phyloP scores from a whole-genome alignment of 2,797 vertebrate genomes.

The Channa striata region DNA sequence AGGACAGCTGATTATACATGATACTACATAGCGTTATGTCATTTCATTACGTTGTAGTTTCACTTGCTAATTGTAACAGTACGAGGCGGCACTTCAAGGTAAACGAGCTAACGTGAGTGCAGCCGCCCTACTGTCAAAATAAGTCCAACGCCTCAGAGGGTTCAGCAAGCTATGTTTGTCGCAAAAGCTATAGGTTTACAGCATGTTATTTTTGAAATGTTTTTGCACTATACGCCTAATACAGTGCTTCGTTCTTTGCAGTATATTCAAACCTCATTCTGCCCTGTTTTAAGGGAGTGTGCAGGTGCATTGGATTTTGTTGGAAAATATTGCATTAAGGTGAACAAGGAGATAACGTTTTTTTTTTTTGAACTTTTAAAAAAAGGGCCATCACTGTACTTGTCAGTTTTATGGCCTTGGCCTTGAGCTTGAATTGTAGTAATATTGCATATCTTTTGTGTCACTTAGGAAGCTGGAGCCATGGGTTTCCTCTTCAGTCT shows the following conservation, averaged over 20 bases:
- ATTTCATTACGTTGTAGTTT: neutral
- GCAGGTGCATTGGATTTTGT: neutral
- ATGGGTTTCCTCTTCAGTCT: slow-evolving; percentile 85
- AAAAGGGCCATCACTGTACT: neutral
- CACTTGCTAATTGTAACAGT: neutral
- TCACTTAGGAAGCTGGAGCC: slow-evolving; percentile 80
- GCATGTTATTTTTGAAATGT: neutral
- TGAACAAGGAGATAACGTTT: neutral
- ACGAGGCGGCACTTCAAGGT: slow-evolving; percentile 1
- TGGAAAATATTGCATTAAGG: neutral
- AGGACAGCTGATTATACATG: neutral
- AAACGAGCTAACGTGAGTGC: slow-evolving; percentile 16
- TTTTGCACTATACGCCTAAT: neutral
- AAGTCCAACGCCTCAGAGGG: slow-evolving; percentile 29
- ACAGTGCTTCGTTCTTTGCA: neutral
- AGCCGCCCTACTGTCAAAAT: slow-evolving; percentile 64
- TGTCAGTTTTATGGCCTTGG: neutral
- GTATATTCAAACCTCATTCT: neutral
- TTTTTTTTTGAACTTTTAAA: neutral
- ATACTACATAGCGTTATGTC: neutral
- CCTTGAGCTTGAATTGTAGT: neutral
- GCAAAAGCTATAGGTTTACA: neutral
- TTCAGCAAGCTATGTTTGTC: neutral
- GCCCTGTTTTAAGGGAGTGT: neutral
- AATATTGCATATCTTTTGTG: slow-evolving; percentile 39